Evolutionary conservation across 1,140 invertebrate species (phyloP).

Genomic region (Habropoda laboriosa): DNA sequence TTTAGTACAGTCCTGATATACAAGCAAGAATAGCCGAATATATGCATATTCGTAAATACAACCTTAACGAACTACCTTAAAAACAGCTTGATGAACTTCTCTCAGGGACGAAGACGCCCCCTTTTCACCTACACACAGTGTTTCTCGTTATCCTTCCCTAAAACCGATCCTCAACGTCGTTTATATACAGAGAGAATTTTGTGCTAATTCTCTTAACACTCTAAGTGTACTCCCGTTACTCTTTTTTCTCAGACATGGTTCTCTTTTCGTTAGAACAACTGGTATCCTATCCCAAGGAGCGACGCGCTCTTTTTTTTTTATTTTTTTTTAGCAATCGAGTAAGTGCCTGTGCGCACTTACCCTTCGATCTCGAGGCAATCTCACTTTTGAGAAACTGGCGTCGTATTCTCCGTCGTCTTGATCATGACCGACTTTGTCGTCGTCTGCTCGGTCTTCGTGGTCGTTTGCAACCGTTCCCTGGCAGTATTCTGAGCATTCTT

Average conservation of each 20-base stretch:
- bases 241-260: neutral
- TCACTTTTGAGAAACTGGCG: conserved; percentile 48
- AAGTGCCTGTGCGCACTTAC: conserved; percentile 40
- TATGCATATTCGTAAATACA: conserved; percentile 24
- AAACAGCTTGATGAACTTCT: conserved; percentile 14
- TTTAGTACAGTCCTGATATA: conserved; percentile 16
- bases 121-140: neutral
- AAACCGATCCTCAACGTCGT: neutral
- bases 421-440: conserved; percentile 42
- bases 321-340: conserved; percentile 21
- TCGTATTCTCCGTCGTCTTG: conserved; percentile 46
- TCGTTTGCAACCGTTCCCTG: conserved; percentile 55
- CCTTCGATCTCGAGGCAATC: neutral
- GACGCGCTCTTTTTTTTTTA: conserved; percentile 7
- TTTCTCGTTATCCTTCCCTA: conserved; percentile 1
- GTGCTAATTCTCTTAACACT: neutral
- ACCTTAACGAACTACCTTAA: conserved; percentile 44
- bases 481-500: conserved; percentile 55
- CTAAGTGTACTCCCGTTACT: neutral
- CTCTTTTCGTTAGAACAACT: conserved; percentile 10
- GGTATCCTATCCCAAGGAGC: neutral
- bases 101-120: neutral
- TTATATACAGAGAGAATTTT: conserved; percentile 11
- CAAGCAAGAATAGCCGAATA: conserved; percentile 15
- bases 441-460: conserved; percentile 47